A percentile compares a stretch with the other conserved stretches of the same genome.
Conservation (phyloP, 64 coral and sea anemone genomes). For the Montipora foliosa region DNA sequence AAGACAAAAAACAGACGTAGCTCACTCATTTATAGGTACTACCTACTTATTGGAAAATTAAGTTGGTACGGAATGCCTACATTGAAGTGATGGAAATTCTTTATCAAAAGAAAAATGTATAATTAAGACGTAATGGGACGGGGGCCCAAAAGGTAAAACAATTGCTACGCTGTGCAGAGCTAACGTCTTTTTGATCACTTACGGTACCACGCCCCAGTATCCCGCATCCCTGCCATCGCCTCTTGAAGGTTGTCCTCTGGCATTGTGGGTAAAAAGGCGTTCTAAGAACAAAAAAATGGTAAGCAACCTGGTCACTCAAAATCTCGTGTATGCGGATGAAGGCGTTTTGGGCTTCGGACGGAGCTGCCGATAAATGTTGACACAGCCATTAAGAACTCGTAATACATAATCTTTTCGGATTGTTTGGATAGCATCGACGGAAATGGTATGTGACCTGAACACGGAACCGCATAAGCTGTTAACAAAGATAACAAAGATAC, state of each 20-base stretch:
- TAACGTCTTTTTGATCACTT: constrained; percentile 1
- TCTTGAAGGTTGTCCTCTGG: constrained; percentile 66
- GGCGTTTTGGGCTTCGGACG: too few species aligned
- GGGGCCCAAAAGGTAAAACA: not conserved
- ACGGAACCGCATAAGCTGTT: not conserved
- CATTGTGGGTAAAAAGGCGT: constrained; percentile 62
- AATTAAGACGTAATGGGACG: too few species aligned
- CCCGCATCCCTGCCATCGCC: constrained; percentile 40
- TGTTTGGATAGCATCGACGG: too few species aligned
- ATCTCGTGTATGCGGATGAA: not conserved
- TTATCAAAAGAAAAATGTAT: too few species aligned
- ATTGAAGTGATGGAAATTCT: too few species aligned
- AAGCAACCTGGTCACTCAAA: not conserved
- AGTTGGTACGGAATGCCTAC: too few species aligned
- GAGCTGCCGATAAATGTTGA: not conserved
- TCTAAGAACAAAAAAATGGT: not conserved
- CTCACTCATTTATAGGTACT: too few species aligned
- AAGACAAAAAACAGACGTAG: too few species aligned
- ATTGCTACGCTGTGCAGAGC: not conserved
- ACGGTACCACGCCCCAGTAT: constrained; percentile 59
- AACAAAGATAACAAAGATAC: not conserved
- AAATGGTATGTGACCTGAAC: too few species aligned
- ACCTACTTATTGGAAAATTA: too few species aligned
- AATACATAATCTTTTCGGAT: too few species aligned
- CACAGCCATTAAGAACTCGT: not conserved